These are phyloP conservation scores for Camponotus fellah DNA, from an alignment of 2,888 invertebrate genomes.

Conservation along the genomic window DNA sequence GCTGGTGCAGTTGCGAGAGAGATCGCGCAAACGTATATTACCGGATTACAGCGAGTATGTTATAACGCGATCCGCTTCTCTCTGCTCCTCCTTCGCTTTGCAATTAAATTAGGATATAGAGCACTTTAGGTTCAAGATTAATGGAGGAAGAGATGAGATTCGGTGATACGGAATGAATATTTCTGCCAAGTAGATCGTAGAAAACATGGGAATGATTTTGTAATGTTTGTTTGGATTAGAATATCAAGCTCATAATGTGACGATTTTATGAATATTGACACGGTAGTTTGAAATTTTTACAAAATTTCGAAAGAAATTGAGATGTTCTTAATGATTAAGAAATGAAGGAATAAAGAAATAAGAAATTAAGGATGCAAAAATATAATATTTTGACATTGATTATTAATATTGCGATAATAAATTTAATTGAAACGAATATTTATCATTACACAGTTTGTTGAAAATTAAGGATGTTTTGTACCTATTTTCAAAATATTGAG, in stretches of 20 bases:
- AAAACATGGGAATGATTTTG: constrained; percentile 5
- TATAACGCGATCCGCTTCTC: background rate
- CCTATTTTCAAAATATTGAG: too few species aligned
- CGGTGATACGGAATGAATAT: constrained; percentile 23
- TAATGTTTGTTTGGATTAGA: background rate
- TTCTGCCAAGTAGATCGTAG: background rate
- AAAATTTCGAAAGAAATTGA: background rate
- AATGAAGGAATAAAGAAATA: too few species aligned
- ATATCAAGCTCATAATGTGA: background rate
- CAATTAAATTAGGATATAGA: constrained; percentile 35
- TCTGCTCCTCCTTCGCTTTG: too few species aligned
- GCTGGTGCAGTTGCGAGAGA: constrained; percentile 4
- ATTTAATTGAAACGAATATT: too few species aligned
- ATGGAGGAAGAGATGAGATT: constrained; percentile 1
- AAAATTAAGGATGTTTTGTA: too few species aligned
- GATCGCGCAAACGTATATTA: constrained; percentile 22
- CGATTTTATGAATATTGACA: constrained; percentile 26
- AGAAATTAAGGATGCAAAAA: background rate
- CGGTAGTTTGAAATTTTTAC: background rate
- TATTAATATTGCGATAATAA: background rate
- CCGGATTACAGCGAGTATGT: constrained; percentile 29
- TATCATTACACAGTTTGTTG: too few species aligned
- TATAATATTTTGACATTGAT: background rate
- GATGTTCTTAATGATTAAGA: too few species aligned
- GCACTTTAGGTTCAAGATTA: constrained; percentile 36